Conservation (phyloP, 2,888 invertebrate genomes). For the Aleiodes leptofemur region DNA sequence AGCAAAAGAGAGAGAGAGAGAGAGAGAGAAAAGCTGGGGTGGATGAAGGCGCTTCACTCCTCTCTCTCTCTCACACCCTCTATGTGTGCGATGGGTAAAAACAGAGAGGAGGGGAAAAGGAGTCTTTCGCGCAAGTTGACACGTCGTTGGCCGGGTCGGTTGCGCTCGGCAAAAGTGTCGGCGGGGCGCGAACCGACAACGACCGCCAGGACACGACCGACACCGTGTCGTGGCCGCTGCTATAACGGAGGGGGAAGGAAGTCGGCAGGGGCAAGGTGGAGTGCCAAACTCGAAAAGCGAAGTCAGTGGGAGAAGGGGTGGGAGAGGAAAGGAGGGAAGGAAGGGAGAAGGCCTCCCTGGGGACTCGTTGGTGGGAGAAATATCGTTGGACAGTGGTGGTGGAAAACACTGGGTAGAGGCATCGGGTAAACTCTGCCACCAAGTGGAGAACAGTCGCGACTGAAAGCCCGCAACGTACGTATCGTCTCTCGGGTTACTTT, state of each 20-base stretch:
- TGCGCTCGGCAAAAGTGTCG: conserved; percentile 69
- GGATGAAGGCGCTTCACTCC: background rate
- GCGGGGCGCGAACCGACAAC: conserved; percentile 69
- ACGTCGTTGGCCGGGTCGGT: conserved; percentile 69
- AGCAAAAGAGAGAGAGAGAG: conserved; percentile 10
- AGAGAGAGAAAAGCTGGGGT: conserved; percentile 22
- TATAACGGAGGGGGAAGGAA: conserved; percentile 53
- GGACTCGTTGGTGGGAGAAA: conserved; percentile 55
- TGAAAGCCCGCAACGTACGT: conserved; percentile 63
- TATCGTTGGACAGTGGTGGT: conserved; percentile 45
- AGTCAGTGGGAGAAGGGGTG: background rate
- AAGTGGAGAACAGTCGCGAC: conserved; percentile 64
- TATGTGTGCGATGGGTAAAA: conserved; percentile 19
- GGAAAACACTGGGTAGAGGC: conserved; percentile 51
- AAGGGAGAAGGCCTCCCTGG: conserved; percentile 56
- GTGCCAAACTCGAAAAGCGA: conserved; percentile 16
- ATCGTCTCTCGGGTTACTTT: conserved; percentile 46
- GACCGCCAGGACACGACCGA: conserved; percentile 65
- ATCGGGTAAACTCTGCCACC: conserved; percentile 50
- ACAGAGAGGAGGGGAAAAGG: conserved; percentile 47
- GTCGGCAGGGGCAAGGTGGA: conserved; percentile 50
- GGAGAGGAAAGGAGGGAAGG: no score
- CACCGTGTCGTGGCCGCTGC: conserved; percentile 64
- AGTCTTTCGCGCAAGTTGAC: conserved; percentile 66
- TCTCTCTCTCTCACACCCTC: no score